Evolutionary conservation across 2,888 invertebrate genomes (phyloP), one percentile per base, ranked within the genome.

Genomic region (Diaphora mendica): DNA sequence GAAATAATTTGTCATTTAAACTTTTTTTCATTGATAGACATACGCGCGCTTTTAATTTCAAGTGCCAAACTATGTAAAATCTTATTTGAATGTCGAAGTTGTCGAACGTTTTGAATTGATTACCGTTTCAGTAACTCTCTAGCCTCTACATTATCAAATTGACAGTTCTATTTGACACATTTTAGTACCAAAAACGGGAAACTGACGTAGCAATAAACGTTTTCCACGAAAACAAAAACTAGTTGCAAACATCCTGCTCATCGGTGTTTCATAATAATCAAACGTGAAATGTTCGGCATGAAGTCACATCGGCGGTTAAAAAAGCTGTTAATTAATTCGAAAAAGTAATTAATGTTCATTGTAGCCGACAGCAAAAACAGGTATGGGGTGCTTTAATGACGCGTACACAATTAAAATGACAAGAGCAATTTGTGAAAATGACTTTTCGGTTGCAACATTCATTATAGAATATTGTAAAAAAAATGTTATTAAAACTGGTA

Each of bases 171-270:
- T 8, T 23, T 51, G 5, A 51, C 23, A 23, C 7, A 23, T 8
- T 44, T 44, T 17, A 44, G 1, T 15, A 62, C 15, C 2, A 30
- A 62, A 55, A 62, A 8, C 30, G 17, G 17, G 8, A 30, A 62
- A 62, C 62, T 30, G 30, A 30, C 62, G 17, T 17, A 62, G 62
- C 30, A 62, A 30, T 30, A 30, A 62, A 62, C 17, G 62, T 62
- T 62, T 62, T 62, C 62, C 15, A 48, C 26, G 30, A 67, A 65
- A 70, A 68, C 7, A 70, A 51, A 55, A 48, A 48, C 33, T 9
- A 20, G 75, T 82, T 78, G 77, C 86, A 64, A 66, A 73, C 67
- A 79, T 84, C 80, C 84, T 80, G 77, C 23, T 23, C 33, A 67
- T 67, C 67, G 74, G 66, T 55, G 48, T 72, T 72, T 68, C 72